Evolutionary conservation across 2,888 invertebrate species (phyloP).

Genomic region (Helleia helle): DNA sequence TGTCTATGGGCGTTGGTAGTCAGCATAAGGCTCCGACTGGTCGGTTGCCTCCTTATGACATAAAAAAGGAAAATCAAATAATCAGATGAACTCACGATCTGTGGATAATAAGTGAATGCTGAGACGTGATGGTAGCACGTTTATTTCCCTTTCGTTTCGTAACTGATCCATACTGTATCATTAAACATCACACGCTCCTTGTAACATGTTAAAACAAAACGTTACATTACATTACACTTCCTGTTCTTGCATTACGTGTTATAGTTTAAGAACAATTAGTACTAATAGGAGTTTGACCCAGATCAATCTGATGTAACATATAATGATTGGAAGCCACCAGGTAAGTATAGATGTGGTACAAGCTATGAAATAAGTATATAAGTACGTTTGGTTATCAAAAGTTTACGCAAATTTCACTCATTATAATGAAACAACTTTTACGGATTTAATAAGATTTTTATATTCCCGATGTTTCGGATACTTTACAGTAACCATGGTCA

Average conservation of each 20-base stretch:
- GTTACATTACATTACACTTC: conserved; percentile 6
- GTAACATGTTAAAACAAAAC: conserved; percentile 9
- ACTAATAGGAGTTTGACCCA: conserved; percentile 2
- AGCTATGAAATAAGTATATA: too few species aligned
- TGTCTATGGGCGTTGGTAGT: too few species aligned
- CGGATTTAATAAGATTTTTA: too few species aligned
- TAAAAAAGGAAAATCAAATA: conserved; percentile 6
- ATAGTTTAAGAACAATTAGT: conserved; percentile 6
- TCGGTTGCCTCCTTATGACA: too few species aligned
- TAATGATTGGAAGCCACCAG: background rate
- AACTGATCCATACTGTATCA: conserved; percentile 15
- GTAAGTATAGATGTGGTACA: too few species aligned
- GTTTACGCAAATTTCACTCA: too few species aligned
- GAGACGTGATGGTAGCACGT: conserved; percentile 15
- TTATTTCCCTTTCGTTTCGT: conserved; percentile 18
- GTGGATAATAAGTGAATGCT: conserved; percentile 6
- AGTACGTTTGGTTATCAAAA: too few species aligned
- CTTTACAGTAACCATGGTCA: too few species aligned
- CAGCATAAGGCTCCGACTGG: too few species aligned
- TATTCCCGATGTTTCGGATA: too few species aligned
- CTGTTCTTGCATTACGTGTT: conserved; percentile 6
- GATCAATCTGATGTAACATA: conserved; percentile 1
- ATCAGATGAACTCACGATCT: background rate
- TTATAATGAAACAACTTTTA: too few species aligned
- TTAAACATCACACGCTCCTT: conserved; percentile 10